Percentiles rank a stretch among this genome's conserved stretches.
Evolutionary conservation across 2,797 vertebrate species (phyloP).

Genomic region (Pipistrellus nathusii): DNA sequence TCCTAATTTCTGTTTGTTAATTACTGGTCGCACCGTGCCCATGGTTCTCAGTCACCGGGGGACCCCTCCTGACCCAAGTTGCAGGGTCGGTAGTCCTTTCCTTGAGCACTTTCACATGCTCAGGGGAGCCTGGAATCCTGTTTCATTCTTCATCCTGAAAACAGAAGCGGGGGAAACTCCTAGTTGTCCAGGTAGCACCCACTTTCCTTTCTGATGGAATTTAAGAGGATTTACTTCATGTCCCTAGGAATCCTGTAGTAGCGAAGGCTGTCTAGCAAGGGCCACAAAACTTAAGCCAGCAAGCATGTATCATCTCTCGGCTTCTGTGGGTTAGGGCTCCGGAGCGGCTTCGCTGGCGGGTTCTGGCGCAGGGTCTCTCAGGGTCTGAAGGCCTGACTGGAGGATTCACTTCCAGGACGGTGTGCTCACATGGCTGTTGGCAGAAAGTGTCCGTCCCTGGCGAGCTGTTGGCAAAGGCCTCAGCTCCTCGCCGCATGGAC

Average conservation of each 20-base stretch:
- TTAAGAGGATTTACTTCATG: conserved; percentile 5
- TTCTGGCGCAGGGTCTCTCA: not conserved
- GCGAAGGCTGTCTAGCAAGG: not conserved
- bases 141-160: conserved; percentile 29
- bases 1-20: not conserved
- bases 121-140: not conserved
- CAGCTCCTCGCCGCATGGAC: not conserved
- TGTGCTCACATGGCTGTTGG: not conserved
- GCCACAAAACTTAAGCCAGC: not conserved
- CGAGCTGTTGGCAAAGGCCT: not conserved
- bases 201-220: conserved; percentile 15
- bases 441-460: not conserved
- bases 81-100: not conserved
- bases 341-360: not conserved
- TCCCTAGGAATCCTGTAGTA: not conserved
- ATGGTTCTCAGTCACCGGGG: not conserved
- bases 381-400: not conserved
- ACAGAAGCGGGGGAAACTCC: not conserved
- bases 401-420: not conserved
- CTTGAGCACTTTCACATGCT: not conserved
- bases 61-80: not conserved
- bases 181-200: not conserved
- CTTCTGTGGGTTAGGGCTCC: not conserved
- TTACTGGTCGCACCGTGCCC: not conserved
- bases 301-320: not conserved